Evolutionary conservation across 2,797 vertebrate species (phyloP), one percentile per base, ranked within the genome.

Genomic region (Sciurus carolinensis): DNA sequence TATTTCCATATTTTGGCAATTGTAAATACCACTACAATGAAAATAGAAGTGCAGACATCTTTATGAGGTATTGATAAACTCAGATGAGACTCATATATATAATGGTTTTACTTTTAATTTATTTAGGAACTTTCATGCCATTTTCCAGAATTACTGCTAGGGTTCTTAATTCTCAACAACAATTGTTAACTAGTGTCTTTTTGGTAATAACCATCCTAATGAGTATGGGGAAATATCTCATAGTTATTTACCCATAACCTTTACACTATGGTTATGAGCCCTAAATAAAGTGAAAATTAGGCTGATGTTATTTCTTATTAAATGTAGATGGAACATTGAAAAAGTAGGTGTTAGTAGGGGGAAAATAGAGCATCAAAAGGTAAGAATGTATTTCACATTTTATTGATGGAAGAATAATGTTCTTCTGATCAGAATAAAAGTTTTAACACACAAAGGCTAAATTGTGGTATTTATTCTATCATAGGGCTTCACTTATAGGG

Each of bases 221-320:
- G 4, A 12, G 7, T 22, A 14, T 62, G 9, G 44, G 42, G 0
- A 13, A 7, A 24, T 54, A 54, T 30, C 36, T 59, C 33, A n/a
- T 50, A 3, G 52, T 59, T 18, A 50, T 84, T 95, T 71, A 81
- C 1, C 1, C 15, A 76, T 73, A 72, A 42, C 30, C 62, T 77
- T 80, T 92, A 87, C 57, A 50, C 5, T 81, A 14, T 36, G 33
- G 5, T 67, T 72, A 52, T 26, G 83, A 20, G 5, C 20, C 54
- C 15, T 11, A 94, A 69, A 81, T 64, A 92, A 93, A 82, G 24
- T 94, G 30, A 66, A 57, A 52, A 66, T n/a, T 50, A 59, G 12
- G 33, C 22, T 64, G 7, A 6, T 36, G 9, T 6, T 44, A 3
- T 76, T 90, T 87, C 11, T 72, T 86, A 42, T 94, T 84, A 87